phyloP scores from a whole-genome alignment of 2,113 vertebrate genomes.

The Pitta sordida region DNA sequence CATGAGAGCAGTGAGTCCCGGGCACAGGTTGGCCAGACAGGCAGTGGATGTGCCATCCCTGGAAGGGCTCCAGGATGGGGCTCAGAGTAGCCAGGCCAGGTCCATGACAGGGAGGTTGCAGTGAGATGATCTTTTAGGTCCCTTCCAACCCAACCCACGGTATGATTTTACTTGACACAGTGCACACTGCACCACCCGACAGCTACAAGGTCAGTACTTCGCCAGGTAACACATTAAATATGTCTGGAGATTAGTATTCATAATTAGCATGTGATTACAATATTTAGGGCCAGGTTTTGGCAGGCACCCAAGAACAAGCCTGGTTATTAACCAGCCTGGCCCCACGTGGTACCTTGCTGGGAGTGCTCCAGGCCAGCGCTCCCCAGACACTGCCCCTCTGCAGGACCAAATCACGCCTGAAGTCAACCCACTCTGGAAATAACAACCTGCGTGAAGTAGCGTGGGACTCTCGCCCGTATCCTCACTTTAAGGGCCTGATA shows the following conservation, averaged over 20 bases:
- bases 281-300: neutral
- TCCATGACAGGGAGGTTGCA: neutral
- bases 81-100: neutral
- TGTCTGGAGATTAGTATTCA: neutral
- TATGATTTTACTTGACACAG: neutral
- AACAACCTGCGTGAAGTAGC: neutral
- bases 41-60: neutral
- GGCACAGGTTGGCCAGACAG: neutral
- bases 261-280: neutral
- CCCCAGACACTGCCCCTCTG: neutral
- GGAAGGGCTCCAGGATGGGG: neutral
- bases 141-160: neutral
- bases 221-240: neutral
- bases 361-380: neutral
- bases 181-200: neutral
- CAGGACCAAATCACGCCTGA: accelerated
- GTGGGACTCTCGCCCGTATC: accelerated
- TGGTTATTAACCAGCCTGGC: neutral
- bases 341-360: accelerated
- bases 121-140: neutral
- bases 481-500: neutral
- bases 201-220: neutral
- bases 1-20: neutral
- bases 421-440: neutral
- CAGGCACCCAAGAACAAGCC: neutral